These are phyloP conservation scores for Solenodon paradoxus DNA, from an alignment of 2,113 vertebrate species.

Conservation along the genomic window DNA sequence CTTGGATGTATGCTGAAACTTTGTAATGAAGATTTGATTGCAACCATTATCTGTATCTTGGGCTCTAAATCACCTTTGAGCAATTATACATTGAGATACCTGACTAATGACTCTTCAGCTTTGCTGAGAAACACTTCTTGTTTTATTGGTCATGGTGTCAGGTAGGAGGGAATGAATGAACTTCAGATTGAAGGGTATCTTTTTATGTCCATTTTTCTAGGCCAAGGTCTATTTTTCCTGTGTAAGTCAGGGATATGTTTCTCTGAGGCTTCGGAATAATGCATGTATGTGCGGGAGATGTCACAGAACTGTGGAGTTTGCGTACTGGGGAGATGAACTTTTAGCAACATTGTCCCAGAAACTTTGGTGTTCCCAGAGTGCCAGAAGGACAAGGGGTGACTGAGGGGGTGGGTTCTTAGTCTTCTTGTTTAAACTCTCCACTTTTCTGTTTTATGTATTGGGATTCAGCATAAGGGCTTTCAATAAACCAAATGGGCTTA, in stretches of 20 bases:
- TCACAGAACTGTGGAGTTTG: neutral
- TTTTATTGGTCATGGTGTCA: neutral
- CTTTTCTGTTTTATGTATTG: neutral
- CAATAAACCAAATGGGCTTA: neutral
- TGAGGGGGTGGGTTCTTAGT: neutral
- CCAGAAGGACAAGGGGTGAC: accelerated
- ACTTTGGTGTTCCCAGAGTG: neutral
- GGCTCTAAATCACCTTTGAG: slow-evolving; percentile 60
- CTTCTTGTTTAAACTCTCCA: neutral
- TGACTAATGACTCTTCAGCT: slow-evolving; percentile 44
- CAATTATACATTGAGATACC: slow-evolving; percentile 45
- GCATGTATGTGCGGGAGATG: neutral
- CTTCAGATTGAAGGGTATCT: neutral
- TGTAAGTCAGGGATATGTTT: neutral
- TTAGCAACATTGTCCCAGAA: neutral
- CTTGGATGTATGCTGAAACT: slow-evolving; percentile 42
- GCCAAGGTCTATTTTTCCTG: neutral
- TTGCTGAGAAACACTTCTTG: slow-evolving; percentile 33
- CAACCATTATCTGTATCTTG: slow-evolving; percentile 41
- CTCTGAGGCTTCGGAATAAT: neutral
- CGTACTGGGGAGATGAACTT: neutral
- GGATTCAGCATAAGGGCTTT: neutral
- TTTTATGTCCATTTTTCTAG: neutral
- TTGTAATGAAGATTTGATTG: slow-evolving; percentile 60
- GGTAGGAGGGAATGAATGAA: neutral